phyloP scores from a whole-genome alignment of 2,888 invertebrate genomes.

The Pristionchus japonicus region DNA sequence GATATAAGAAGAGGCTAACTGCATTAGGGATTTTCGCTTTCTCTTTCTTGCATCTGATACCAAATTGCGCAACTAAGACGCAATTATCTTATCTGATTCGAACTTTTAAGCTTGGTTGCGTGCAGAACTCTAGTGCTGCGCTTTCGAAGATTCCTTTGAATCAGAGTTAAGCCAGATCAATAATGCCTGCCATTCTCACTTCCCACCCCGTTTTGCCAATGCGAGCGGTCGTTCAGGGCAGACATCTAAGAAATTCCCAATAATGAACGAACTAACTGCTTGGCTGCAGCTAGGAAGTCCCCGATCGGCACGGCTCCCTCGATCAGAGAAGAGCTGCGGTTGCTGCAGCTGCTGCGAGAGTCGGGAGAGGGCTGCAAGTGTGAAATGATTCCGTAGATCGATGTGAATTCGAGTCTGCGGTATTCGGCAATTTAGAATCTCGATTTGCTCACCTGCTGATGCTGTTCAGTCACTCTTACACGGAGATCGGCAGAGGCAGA shows the following conservation, averaged over 20 bases:
- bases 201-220: no score
- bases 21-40: neutral
- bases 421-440: no score
- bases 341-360: neutral
- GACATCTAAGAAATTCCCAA: no score
- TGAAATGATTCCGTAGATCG: no score
- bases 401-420: no score
- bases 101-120: no score
- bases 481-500: neutral
- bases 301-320: slow-evolving; percentile 17
- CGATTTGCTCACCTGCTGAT: neutral
- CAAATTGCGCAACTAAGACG: neutral
- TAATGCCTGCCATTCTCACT: no score
- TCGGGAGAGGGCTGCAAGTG: neutral
- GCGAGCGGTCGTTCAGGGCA: no score
- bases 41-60: neutral
- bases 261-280: slow-evolving; percentile 38
- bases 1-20: neutral
- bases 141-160: no score
- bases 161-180: no score
- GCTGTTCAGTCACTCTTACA: neutral
- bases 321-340: neutral
- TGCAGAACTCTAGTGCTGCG: no score
- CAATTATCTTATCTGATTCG: no score
- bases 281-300: slow-evolving; percentile 43